Percentiles rank a stretch among this genome's conserved stretches.
Conservation (phyloP, 1,140 invertebrate genomes). For the Procambarus virginalis region DNA sequence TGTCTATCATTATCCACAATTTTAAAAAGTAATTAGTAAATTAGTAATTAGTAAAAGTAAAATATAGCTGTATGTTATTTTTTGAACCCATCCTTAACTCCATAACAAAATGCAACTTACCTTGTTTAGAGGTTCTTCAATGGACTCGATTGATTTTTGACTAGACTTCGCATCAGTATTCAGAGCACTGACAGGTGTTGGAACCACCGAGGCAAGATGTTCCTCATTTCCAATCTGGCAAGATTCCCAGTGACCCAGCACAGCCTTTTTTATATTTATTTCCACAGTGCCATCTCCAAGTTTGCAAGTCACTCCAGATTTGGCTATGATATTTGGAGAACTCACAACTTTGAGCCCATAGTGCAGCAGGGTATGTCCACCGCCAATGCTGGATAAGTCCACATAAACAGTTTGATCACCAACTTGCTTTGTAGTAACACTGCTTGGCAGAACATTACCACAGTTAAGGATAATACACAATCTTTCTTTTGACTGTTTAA, state of each 20-base stretch:
- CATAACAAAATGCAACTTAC: neutral
- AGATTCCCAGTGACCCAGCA: slow-evolving; percentile 8
- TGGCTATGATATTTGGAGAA: slow-evolving; percentile 14
- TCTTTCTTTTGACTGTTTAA: slow-evolving; percentile 11
- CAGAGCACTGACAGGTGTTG: neutral
- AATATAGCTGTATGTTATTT: too few relatives aligned
- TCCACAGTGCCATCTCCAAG: neutral
- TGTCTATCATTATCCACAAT: too few relatives aligned
- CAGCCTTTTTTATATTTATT: slow-evolving; percentile 28
- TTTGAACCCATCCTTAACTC: too few relatives aligned
- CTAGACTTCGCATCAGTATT: neutral
- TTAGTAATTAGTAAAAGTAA: too few relatives aligned
- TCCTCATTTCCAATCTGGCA: slow-evolving; percentile 8
- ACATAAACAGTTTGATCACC: slow-evolving; percentile 7
- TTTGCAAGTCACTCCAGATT: slow-evolving; percentile 1
- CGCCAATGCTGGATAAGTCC: slow-evolving; percentile 37
- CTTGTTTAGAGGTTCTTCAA: neutral
- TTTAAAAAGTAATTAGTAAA: too few relatives aligned
- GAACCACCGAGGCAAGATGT: neutral
- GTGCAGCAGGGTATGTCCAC: slow-evolving; percentile 33
- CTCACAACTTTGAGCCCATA: slow-evolving; percentile 6
- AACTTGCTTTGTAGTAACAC: slow-evolving; percentile 3
- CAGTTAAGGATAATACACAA: slow-evolving; percentile 4
- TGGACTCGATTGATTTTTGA: neutral
- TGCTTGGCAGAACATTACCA: slow-evolving; percentile 32